These are phyloP conservation scores for Fregetta grallaria DNA, from an alignment of 2,113 vertebrate genomes.

Conservation along the genomic window DNA sequence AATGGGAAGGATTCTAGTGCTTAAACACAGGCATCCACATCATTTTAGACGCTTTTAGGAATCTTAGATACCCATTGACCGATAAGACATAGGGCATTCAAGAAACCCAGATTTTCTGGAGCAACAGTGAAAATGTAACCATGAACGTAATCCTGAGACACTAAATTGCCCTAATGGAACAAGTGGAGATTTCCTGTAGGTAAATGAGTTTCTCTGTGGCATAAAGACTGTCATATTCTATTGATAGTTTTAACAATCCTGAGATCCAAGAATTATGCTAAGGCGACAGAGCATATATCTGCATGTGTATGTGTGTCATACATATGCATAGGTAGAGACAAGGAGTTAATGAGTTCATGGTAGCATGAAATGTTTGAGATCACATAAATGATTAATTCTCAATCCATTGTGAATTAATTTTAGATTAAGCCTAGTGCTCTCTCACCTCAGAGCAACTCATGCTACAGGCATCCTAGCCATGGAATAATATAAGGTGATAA, in stretches of 20 bases:
- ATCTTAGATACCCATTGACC: not conserved
- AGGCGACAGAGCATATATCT: not conserved
- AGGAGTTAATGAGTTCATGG: not conserved
- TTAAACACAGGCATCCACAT: not conserved
- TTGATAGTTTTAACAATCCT: not conserved
- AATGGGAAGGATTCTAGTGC: not conserved
- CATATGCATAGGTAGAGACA: not conserved
- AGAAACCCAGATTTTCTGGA: not conserved
- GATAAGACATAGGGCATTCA: not conserved
- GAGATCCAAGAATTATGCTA: not conserved
- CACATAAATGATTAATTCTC: not conserved
- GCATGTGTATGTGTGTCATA: not conserved
- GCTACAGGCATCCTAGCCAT: not conserved
- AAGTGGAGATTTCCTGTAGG: not conserved
- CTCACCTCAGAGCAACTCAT: not conserved
- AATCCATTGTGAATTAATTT: not conserved
- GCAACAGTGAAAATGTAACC: not conserved
- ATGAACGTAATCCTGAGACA: not conserved
- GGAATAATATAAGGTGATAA: conserved; percentile 5
- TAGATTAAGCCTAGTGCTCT: not conserved
- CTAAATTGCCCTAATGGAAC: not conserved
- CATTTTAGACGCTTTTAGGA: not conserved
- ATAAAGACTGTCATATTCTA: not conserved
- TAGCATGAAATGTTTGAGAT: not conserved
- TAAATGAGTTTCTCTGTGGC: not conserved